Conservation (phyloP, 2,888 invertebrate species). For the Melolontha melolontha region DNA sequence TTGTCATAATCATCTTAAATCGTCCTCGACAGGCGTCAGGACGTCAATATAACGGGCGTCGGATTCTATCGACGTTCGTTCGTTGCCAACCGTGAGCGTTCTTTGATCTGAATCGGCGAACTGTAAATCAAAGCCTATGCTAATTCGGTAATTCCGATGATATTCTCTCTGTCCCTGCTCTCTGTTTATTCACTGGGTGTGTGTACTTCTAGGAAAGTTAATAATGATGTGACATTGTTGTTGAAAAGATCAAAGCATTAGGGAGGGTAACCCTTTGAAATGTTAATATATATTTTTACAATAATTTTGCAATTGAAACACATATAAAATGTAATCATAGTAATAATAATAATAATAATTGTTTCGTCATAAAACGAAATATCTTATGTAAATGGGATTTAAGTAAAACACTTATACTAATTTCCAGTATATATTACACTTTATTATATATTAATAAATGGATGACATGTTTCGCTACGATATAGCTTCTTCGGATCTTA, state of each 20-base stretch:
- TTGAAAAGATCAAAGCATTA: neutral
- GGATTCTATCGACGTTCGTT: conserved; percentile 6
- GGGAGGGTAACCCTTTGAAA: no score
- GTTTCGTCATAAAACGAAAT: no score
- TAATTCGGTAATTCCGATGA: conserved; percentile 49
- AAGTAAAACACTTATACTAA: no score
- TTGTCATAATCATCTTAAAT: conserved; percentile 8
- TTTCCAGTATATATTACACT: no score
- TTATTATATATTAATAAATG: no score
- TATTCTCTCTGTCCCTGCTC: conserved; percentile 35
- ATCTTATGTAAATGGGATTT: no score
- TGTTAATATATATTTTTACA: no score
- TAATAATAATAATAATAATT: no score
- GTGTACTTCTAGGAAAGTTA: conserved; percentile 28
- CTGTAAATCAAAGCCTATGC: conserved; percentile 34
- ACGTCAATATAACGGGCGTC: conserved; percentile 17
- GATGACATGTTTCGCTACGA: no score
- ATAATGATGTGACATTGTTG: conserved; percentile 15
- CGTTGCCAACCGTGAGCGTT: conserved; percentile 1
- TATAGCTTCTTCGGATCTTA: no score
- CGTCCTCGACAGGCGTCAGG: conserved; percentile 2
- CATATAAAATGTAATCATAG: no score
- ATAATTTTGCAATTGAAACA: no score
- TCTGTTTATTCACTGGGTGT: conserved; percentile 26
- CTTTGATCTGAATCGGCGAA: conserved; percentile 39